phyloP scores from a whole-genome alignment of 1,140 invertebrate genomes.

The Melipona quadrifasciata region DNA sequence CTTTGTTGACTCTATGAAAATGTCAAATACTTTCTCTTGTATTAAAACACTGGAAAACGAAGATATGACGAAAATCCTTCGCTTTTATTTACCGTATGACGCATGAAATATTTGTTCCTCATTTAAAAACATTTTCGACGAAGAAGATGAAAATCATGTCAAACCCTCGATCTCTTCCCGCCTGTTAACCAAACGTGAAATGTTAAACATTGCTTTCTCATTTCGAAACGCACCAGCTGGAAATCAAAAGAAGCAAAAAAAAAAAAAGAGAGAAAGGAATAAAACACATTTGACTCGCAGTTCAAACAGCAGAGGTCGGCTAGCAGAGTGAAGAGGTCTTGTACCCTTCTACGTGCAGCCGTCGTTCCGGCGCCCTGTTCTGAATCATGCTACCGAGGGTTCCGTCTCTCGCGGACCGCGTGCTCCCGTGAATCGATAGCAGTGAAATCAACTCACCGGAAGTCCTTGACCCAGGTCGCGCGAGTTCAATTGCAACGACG shows the following conservation, averaged over 20 bases:
- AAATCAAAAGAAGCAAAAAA: not conserved
- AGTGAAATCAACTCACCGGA: slow-evolving; percentile 18
- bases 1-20: no score
- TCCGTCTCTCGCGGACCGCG: slow-evolving; percentile 22
- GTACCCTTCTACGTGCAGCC: not conserved
- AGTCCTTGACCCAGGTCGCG: slow-evolving; percentile 60
- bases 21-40: no score
- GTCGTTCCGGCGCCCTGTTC: slow-evolving; percentile 42
- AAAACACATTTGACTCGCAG: not conserved
- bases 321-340: not conserved
- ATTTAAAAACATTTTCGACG: no score
- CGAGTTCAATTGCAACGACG: not conserved
- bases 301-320: no score
- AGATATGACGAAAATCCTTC: no score
- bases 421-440: slow-evolving; percentile 51
- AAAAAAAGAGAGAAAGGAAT: not conserved
- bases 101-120: no score
- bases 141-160: no score
- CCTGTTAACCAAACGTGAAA: no score
- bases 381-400: slow-evolving; percentile 52
- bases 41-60: no score
- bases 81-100: no score
- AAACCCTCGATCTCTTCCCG: no score
- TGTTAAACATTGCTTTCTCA: no score
- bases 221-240: not conserved